Base-by-base conservation (phyloP, 53 echinoderm and acorn worm genomes). In the Luidia sarsii region DNA sequence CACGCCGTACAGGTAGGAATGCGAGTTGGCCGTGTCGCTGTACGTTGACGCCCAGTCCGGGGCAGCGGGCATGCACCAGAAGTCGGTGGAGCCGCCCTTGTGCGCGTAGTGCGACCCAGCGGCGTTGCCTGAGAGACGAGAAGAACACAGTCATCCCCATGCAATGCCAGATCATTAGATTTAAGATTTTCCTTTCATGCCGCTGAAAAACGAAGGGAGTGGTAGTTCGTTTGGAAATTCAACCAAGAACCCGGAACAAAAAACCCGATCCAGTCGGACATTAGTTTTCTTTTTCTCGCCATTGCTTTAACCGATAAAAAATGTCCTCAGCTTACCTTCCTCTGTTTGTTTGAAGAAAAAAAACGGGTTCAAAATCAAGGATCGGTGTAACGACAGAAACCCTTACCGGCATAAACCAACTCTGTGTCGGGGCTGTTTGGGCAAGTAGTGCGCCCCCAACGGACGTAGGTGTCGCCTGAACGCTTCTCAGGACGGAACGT, bases 391-490 rank as follows among this genome's bases (percentile, higher is more conserved):
- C n/a, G n/a, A n/a, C n/a, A n/a, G n/a, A n/a, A n/a, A n/a, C n/a
- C n/a, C n/a, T 19, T 20, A 69, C 69, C 69, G 29, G 48, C 20
- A 69, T 69, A 69, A 16, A 69, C 49, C 16, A 49, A 23, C 57
- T 86, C 45, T 3, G 86, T 80, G 23, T 68, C 86, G 3, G 80
- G 41, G 1, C 30, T 39, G 15, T 84, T 61, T 7, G 86, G 86
- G 61, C 86, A 86, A 18, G 86, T 80, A 30, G 80, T 86, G 61
- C 86, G 86, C 43, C 86, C 86, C 86, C 86, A 86, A 21, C 86
- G 80, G 20, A 49, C 33, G 51, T 86, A 86, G 31, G 57, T 77
- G 18, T 48, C 48, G 15, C 86, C 86, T 10, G n/a, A n/a, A n/a
- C n/a, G n/a, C n/a, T n/a, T n/a, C n/a, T n/a, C n/a, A n/a, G n/a